Evolutionary conservation across 2,113 vertebrate species (phyloP).

Genomic region (Pelvicachromis taeniatus): DNA sequence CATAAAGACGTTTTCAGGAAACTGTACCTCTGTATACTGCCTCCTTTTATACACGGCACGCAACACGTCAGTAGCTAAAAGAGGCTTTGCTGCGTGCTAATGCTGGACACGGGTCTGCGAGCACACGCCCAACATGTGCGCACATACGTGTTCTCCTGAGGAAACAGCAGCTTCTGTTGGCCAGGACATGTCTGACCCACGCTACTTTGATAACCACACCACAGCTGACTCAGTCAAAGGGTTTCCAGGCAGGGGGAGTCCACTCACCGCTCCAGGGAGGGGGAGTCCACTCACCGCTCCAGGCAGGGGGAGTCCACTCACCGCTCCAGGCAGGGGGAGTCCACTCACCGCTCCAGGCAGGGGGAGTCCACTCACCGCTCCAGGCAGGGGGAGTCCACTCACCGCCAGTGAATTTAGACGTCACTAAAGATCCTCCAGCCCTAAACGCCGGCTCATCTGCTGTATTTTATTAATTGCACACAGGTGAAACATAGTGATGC

Average conservation of each 20-base stretch:
- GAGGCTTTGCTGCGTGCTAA: background rate
- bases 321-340: too few species aligned
- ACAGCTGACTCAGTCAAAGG: slow-evolving; percentile 63
- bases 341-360: too few species aligned
- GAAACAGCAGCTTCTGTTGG: background rate
- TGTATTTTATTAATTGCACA: background rate
- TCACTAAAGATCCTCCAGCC: background rate
- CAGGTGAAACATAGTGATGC: background rate
- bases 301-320: too few species aligned
- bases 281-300: too few species aligned
- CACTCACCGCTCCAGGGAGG: too few species aligned
- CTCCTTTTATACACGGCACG: background rate
- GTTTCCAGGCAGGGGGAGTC: background rate
- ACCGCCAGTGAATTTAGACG: too few species aligned
- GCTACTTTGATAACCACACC: slow-evolving; percentile 54
- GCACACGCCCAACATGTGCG: background rate
- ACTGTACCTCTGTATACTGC: background rate
- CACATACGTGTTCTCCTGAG: background rate
- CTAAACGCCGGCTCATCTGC: background rate
- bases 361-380: too few species aligned
- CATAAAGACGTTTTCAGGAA: background rate
- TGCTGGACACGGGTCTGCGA: background rate
- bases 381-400: too few species aligned
- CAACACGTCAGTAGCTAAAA: background rate
- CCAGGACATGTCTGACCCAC: slow-evolving; percentile 35